Percentiles rank a stretch among this genome's conserved stretches.
phyloP scores from a whole-genome alignment of 2,113 vertebrate species.

The Notothenia coriiceps region DNA sequence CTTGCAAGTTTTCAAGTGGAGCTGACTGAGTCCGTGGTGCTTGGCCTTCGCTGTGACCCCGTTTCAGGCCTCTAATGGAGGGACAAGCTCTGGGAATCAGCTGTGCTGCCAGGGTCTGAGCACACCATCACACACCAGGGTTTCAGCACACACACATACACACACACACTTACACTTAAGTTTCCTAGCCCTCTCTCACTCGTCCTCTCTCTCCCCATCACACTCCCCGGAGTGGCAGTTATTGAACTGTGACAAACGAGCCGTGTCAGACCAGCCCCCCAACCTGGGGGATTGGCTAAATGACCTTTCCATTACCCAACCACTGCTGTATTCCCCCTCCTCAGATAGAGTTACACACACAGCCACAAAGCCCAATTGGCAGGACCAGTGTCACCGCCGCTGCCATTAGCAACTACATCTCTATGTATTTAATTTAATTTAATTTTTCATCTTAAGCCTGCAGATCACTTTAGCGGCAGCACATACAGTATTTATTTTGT shows the following conservation, averaged over 20 bases:
- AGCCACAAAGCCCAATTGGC: constrained; percentile 70
- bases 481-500: constrained; percentile 1
- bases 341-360: constrained; percentile 79
- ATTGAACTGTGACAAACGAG: constrained; percentile 87
- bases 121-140: constrained; percentile 40
- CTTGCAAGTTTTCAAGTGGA: constrained; percentile 53
- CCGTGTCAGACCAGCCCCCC: constrained; percentile 81
- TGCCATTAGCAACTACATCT: constrained; percentile 56
- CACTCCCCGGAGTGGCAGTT: constrained; percentile 81
- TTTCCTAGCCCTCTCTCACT: constrained; percentile 45
- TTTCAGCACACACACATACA: constrained; percentile 24
- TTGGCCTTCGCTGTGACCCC: constrained; percentile 65
- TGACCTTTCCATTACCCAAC: constrained; percentile 85
- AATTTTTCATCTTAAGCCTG: not conserved
- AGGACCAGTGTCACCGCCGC: constrained; percentile 64
- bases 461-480: not conserved
- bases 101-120: constrained; percentile 64
- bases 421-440: constrained; percentile 10
- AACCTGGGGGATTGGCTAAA: constrained; percentile 82
- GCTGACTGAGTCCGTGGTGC: constrained; percentile 47
- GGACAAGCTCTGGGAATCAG: constrained; percentile 80
- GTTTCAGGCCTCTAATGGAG: constrained; percentile 78
- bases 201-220: constrained; percentile 62
- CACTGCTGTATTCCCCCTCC: constrained; percentile 77
- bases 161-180: constrained; percentile 32